Conservation (phyloP, 2,113 vertebrate species). For the Poeciliopsis prolifica region DNA sequence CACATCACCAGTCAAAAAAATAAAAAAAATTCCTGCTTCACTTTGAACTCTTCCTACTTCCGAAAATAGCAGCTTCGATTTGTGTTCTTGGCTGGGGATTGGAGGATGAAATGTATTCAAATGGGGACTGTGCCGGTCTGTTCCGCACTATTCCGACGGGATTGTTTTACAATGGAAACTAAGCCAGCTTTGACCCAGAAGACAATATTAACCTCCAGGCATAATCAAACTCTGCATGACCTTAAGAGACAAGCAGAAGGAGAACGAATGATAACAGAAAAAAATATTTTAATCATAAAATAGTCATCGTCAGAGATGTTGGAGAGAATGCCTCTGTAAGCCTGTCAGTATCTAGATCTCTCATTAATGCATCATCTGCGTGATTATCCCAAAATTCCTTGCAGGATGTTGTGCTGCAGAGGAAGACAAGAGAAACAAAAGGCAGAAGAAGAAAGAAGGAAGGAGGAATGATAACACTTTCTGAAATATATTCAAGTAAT, state of each 20-base stretch:
- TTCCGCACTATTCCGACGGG: slow-evolving; percentile 58
- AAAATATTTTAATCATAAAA: slow-evolving; percentile 19
- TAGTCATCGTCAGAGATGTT: slow-evolving; percentile 41
- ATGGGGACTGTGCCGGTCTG: slow-evolving; percentile 58
- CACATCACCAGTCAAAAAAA: slow-evolving; percentile 71
- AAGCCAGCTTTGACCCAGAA: slow-evolving; percentile 75
- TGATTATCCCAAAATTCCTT: slow-evolving; percentile 67
- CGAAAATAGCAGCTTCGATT: slow-evolving; percentile 71
- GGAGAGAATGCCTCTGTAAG: slow-evolving; percentile 35
- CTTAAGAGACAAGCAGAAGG: slow-evolving; percentile 47
- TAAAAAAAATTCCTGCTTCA: slow-evolving; percentile 65
- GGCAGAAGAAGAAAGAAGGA: slow-evolving; percentile 15
- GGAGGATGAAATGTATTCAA: slow-evolving; percentile 76
- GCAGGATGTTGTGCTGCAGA: slow-evolving; percentile 39
- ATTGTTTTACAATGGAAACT: slow-evolving; percentile 75
- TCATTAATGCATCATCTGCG: slow-evolving; percentile 65
- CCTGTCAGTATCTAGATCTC: slow-evolving; percentile 41
- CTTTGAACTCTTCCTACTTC: slow-evolving; percentile 59
- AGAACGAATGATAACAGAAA: slow-evolving; percentile 33
- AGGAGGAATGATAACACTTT: slow-evolving; percentile 30
- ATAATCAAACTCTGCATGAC: slow-evolving; percentile 60
- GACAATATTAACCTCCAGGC: slow-evolving; percentile 72
- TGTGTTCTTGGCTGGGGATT: slow-evolving; percentile 63
- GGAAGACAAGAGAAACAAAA: slow-evolving; percentile 40
- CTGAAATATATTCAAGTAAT: slow-evolving; percentile 50